These are phyloP conservation scores for Aeoliscus strigatus DNA, from an alignment of 2,797 vertebrate genomes.

Conservation along the genomic window DNA sequence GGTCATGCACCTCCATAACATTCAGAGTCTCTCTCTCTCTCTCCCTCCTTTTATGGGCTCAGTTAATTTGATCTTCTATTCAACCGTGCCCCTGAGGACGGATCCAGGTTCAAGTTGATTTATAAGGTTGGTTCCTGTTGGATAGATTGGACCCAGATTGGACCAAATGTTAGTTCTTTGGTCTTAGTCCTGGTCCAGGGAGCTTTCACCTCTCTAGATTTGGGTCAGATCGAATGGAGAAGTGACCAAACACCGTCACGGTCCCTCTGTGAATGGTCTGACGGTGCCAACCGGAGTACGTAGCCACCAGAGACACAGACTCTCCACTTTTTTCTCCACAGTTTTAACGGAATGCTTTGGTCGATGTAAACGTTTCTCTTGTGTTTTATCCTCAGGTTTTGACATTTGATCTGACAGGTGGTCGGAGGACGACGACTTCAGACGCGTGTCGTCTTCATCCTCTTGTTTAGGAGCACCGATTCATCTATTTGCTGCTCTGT, in stretches of 20 bases:
- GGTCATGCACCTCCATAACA: slow-evolving; percentile 64
- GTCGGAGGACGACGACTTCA: slow-evolving; percentile 18
- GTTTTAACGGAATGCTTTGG: slow-evolving; percentile 40
- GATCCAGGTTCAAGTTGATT: slow-evolving; percentile 65
- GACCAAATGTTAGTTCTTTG: too few species aligned
- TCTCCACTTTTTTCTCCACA: slow-evolving; percentile 16
- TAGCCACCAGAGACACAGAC: too few species aligned
- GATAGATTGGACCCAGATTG: too few species aligned
- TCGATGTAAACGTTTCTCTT: slow-evolving; percentile 9
- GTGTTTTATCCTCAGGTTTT: slow-evolving; percentile 15
- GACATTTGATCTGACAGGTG: slow-evolving; percentile 27
- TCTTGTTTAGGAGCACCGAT: too few species aligned
- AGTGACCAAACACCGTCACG: too few species aligned
- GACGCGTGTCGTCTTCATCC: too few species aligned
- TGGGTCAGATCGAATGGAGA: too few species aligned
- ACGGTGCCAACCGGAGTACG: too few species aligned
- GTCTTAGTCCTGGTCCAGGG: too few species aligned
- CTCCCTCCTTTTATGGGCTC: slow-evolving; percentile 67
- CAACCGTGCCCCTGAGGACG: slow-evolving; percentile 62
- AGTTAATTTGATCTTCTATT: slow-evolving; percentile 72
- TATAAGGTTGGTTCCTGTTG: too few species aligned
- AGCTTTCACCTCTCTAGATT: too few species aligned
- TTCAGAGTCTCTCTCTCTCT: slow-evolving; percentile 37
- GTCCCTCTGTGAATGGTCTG: too few species aligned
- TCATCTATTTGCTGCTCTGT: slow-evolving; percentile 10